Base-by-base conservation (phyloP, 1,140 invertebrate species). In the Tetramorium simillimum region DNA sequence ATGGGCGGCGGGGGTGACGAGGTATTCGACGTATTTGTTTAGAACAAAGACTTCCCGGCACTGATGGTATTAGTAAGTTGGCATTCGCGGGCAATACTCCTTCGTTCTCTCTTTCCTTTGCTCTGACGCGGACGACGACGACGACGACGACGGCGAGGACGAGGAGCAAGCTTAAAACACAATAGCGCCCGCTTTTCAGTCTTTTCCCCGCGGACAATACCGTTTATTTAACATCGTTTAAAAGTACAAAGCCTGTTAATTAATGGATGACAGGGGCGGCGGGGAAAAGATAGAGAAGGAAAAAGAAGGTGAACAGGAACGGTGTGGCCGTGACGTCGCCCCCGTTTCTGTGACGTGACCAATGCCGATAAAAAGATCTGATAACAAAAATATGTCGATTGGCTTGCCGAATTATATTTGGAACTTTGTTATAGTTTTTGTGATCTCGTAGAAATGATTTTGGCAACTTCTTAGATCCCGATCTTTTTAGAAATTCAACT, bases 171-270 rank as follows among this genome's bases (percentile, higher is more conserved):
- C 91, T 94, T 92, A 89, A 92, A 93, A 91, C 89, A 95, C 93
- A 95, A 95, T 95, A 92, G 93, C 92, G 91, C 91, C 93, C 91
- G 93, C 93, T 92, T 95, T 94, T 94, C 93, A 92, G 93, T 93
- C 92, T 93, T 94, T 94, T 95, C 93, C 91, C 90, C 87, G 85
- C 86, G 92, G 90, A 95, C 94, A 95, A 95, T 93, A 89, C 91
- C 94, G 93, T 95, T 95, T 95, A 95, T 95, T 95, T 95, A 95
- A 95, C 94, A 95, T 95, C 94, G 94, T 95, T 95, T 95, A 95
- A 95, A 95, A 95, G 92, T 94, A 95, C 94, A 95, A 95, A 94
- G 95, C 92, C 94, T 95, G 93, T 95, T 95, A 95, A 95, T 95
- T 95, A 95, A 95, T 95, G 93, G 92, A 95, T 92, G 93, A 53